Evolutionary conservation across 1,140 invertebrate genomes (phyloP).

Genomic region (Rhyzopertha dominica): DNA sequence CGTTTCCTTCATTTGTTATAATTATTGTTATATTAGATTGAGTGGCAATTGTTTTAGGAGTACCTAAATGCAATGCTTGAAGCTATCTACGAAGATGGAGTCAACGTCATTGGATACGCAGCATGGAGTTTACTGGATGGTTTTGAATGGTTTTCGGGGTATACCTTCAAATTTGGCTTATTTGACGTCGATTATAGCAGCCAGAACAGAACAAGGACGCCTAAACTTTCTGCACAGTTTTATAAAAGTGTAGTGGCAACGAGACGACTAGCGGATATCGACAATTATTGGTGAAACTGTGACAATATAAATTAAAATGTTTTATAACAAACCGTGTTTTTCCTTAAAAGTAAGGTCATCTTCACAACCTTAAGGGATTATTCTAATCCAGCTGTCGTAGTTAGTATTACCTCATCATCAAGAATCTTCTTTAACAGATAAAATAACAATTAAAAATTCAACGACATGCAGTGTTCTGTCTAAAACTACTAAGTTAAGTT

Average conservation of each 20-base stretch:
- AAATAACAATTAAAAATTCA: too few relatives aligned
- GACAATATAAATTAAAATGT: too few relatives aligned
- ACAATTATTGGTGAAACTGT: too few relatives aligned
- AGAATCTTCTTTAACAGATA: too few relatives aligned
- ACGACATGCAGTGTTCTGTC: too few relatives aligned
- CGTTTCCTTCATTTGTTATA: too few relatives aligned
- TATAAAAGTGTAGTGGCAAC: slow-evolving; percentile 39
- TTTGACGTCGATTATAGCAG: slow-evolving; percentile 54
- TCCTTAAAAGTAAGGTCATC: too few relatives aligned
- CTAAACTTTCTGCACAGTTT: slow-evolving; percentile 48
- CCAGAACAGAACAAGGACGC: slow-evolving; percentile 46
- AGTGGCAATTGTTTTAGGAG: slow-evolving; percentile 38
- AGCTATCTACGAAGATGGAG: slow-evolving; percentile 58
- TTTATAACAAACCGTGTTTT: too few relatives aligned
- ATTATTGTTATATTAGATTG: slow-evolving; percentile 14
- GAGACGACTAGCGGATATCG: slow-evolving; percentile 21
- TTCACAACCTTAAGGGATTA: too few relatives aligned
- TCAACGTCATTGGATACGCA: slow-evolving; percentile 62
- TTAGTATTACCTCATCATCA: too few relatives aligned
- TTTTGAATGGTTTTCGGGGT: slow-evolving; percentile 71
- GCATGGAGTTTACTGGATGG: slow-evolving; percentile 75
- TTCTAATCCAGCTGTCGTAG: too few relatives aligned
- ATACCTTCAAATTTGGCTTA: slow-evolving; percentile 56
- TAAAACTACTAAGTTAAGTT: too few relatives aligned
- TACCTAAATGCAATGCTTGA: slow-evolving; percentile 62